Conservation (phyloP, 2,888 invertebrate genomes). For the Ectobius pallidus region DNA sequence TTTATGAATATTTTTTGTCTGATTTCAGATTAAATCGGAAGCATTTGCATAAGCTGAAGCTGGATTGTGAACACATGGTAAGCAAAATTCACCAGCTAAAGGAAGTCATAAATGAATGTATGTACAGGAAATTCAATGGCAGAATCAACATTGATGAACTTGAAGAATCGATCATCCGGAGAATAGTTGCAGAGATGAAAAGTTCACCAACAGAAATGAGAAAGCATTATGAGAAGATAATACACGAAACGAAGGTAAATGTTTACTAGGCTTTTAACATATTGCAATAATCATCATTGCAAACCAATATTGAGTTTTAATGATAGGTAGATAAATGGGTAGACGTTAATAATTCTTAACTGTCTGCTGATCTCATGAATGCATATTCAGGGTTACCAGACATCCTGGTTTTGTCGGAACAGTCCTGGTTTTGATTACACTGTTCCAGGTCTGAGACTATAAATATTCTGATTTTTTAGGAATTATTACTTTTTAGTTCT, state of each 20-base stretch:
- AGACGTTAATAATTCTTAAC: too few species aligned
- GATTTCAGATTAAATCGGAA: slow-evolving; percentile 71
- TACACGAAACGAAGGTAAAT: slow-evolving; percentile 54
- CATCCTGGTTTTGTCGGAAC: too few species aligned
- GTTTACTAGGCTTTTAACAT: background rate
- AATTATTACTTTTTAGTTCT: too few species aligned
- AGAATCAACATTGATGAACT: slow-evolving; percentile 60
- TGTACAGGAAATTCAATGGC: slow-evolving; percentile 64
- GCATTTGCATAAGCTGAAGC: slow-evolving; percentile 72
- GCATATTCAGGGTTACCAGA: too few species aligned
- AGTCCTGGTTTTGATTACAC: too few species aligned
- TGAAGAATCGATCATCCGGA: slow-evolving; percentile 62
- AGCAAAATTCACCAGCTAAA: slow-evolving; percentile 63
- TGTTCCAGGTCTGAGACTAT: too few species aligned
- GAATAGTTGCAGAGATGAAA: slow-evolving; percentile 61
- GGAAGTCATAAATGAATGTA: slow-evolving; percentile 58
- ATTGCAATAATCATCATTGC: too few species aligned
- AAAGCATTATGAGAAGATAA: slow-evolving; percentile 55
- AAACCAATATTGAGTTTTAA: too few species aligned
- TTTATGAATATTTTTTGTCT: too few species aligned
- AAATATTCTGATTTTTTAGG: too few species aligned
- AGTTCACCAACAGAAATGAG: slow-evolving; percentile 58
- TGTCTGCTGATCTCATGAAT: too few species aligned
- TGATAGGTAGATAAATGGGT: too few species aligned
- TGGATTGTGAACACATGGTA: slow-evolving; percentile 72